A percentile compares a stretch with the other conserved stretches of the same genome.
phyloP scores from a whole-genome alignment of 1,140 invertebrate genomes.

The Drosophila varians region DNA sequence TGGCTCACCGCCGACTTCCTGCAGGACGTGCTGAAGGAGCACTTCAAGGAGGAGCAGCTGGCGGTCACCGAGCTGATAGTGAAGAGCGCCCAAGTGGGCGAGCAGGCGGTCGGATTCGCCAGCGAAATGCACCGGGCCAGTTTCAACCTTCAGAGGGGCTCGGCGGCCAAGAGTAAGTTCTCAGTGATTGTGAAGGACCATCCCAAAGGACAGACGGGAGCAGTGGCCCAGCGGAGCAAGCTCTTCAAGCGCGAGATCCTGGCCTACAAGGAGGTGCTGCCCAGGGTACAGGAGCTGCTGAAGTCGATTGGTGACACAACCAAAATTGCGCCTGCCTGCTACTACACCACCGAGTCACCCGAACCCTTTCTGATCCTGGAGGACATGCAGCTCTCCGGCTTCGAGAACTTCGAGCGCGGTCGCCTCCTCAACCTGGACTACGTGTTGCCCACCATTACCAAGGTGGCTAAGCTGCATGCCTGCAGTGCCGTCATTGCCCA shows the following conservation, averaged over 20 bases:
- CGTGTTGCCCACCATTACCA: constrained; percentile 82
- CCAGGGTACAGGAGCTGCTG: constrained; percentile 63
- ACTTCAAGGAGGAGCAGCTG: constrained; percentile 76
- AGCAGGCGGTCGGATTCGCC: constrained; percentile 63
- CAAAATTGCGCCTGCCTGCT: constrained; percentile 76
- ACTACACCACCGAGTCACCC: constrained; percentile 79
- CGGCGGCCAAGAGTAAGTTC: constrained; percentile 63
- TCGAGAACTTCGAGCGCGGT: constrained; percentile 73
- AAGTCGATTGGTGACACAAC: constrained; percentile 73
- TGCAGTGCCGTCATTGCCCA: constrained; percentile 83
- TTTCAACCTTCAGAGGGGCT: constrained; percentile 69
- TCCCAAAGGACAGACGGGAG: constrained; percentile 75
- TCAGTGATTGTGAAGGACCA: constrained; percentile 81
- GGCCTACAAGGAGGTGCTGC: constrained; percentile 77
- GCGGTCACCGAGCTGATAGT: constrained; percentile 66
- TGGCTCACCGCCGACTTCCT: constrained; percentile 77
- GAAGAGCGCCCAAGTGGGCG: constrained; percentile 59
- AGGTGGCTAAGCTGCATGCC: constrained; percentile 86
- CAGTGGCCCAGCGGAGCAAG: constrained; percentile 73
- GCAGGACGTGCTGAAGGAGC: constrained; percentile 80
- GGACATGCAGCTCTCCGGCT: constrained; percentile 66
- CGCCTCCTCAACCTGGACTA: constrained; percentile 79
- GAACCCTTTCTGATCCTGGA: constrained; percentile 78
- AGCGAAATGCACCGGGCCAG: constrained; percentile 79
- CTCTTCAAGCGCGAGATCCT: constrained; percentile 79